Conservation (phyloP, 2,113 vertebrate species). For the Fregetta grallaria region DNA sequence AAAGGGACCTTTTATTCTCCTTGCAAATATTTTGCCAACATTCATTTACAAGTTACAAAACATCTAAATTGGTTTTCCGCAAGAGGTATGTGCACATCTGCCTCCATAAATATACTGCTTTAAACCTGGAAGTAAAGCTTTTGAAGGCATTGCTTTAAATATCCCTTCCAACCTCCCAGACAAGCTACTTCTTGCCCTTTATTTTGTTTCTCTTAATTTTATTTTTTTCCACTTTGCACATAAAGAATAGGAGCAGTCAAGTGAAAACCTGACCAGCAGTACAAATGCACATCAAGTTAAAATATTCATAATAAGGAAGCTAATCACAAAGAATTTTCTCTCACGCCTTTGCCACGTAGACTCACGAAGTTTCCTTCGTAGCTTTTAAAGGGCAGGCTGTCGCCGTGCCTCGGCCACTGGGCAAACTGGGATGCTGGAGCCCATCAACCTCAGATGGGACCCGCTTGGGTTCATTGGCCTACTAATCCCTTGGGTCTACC, state of each 20-base stretch:
- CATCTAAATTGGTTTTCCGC: not conserved
- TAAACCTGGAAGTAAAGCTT: not conserved
- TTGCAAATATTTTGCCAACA: not conserved
- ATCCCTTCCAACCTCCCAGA: not conserved
- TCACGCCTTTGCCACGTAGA: not conserved
- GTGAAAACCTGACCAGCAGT: not conserved
- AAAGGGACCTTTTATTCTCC: not conserved
- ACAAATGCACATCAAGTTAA: not conserved
- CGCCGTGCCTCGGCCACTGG: accelerated
- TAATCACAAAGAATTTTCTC: not conserved
- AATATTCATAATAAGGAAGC: not conserved
- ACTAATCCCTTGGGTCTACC: not conserved
- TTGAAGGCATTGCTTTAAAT: not conserved
- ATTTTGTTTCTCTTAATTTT: not conserved
- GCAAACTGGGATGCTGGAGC: not conserved
- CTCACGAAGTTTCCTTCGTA: not conserved
- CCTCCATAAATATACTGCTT: not conserved
- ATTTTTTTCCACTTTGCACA: not conserved
- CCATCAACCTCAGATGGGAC: not conserved
- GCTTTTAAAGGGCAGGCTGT: not conserved
- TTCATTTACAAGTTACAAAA: not conserved
- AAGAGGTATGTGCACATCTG: not conserved
- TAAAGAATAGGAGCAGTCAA: not conserved
- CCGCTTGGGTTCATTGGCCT: not conserved
- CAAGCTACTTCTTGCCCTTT: not conserved